Conservation (phyloP, 2,797 vertebrate genomes). For the Perdix hodgsoniae region DNA sequence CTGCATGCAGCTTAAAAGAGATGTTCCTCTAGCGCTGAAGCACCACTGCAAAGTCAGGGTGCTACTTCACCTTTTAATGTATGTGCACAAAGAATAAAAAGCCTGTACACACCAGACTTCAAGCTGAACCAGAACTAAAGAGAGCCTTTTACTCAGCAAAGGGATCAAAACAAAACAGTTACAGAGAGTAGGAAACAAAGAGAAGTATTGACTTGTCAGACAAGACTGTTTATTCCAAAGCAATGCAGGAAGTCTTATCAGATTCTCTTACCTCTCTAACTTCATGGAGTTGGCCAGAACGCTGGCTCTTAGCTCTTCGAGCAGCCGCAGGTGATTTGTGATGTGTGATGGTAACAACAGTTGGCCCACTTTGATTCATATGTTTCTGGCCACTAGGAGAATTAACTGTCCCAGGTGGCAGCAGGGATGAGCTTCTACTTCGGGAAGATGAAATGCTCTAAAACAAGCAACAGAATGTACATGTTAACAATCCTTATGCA, state of each 20-base stretch:
- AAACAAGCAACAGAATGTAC: slow-evolving; percentile 69
- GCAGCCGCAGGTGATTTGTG: slow-evolving; percentile 95
- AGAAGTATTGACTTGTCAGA: neutral
- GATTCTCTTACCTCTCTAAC: slow-evolving; percentile 92
- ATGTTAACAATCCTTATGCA: slow-evolving; percentile 22
- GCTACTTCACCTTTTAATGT: neutral
- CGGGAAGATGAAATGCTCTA: slow-evolving; percentile 87
- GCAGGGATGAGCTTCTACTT: slow-evolving; percentile 91
- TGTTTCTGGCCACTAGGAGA: slow-evolving; percentile 90
- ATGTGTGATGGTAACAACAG: slow-evolving; percentile 93
- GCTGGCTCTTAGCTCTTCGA: slow-evolving; percentile 88
- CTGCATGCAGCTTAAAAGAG: neutral
- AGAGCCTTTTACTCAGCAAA: neutral
- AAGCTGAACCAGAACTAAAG: neutral
- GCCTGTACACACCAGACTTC: neutral
- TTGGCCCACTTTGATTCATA: slow-evolving; percentile 79
- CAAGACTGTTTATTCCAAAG: neutral
- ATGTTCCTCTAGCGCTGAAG: neutral
- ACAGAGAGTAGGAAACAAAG: neutral
- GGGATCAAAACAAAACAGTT: neutral
- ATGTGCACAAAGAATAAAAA: neutral
- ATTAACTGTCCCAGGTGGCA: slow-evolving; percentile 87
- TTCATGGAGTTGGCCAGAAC: slow-evolving; percentile 89
- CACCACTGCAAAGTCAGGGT: neutral
- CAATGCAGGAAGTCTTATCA: neutral